Percentiles rank a stretch among this genome's conserved stretches.
phyloP scores from a whole-genome alignment of 2,113 vertebrate species.

The Anolis sagrei region DNA sequence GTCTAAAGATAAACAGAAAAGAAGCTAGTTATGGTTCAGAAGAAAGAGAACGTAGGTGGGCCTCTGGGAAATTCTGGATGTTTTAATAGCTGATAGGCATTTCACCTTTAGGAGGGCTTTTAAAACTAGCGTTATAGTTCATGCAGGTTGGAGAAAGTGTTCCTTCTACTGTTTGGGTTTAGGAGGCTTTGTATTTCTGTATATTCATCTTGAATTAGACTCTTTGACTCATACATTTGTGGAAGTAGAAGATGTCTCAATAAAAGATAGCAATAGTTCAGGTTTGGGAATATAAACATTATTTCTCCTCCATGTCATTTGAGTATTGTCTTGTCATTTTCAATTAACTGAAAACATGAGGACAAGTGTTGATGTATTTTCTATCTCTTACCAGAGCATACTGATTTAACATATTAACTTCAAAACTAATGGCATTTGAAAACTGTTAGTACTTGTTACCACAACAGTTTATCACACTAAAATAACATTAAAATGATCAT shows the following conservation, averaged over 20 bases:
- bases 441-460: conserved; percentile 21
- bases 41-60: too few relatives aligned
- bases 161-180: too few relatives aligned
- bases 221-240: background rate
- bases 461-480: conserved; percentile 35
- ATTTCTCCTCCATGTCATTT: background rate
- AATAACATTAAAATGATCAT: background rate
- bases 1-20: too few relatives aligned
- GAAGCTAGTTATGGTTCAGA: too few relatives aligned
- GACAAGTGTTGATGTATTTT: background rate
- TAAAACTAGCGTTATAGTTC: too few relatives aligned
- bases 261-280: background rate
- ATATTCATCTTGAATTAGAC: too few relatives aligned
- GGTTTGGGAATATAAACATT: background rate
- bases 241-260: background rate
- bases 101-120: too few relatives aligned
- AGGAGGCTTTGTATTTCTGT: too few relatives aligned
- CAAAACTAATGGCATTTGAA: background rate
- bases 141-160: too few relatives aligned
- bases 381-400: background rate
- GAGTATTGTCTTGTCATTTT: background rate
- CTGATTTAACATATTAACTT: background rate
- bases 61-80: too few relatives aligned
- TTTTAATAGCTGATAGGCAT: too few relatives aligned
- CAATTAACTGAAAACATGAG: background rate